phyloP scores from a whole-genome alignment of 2,797 vertebrate genomes.

The Potorous gilbertii region DNA sequence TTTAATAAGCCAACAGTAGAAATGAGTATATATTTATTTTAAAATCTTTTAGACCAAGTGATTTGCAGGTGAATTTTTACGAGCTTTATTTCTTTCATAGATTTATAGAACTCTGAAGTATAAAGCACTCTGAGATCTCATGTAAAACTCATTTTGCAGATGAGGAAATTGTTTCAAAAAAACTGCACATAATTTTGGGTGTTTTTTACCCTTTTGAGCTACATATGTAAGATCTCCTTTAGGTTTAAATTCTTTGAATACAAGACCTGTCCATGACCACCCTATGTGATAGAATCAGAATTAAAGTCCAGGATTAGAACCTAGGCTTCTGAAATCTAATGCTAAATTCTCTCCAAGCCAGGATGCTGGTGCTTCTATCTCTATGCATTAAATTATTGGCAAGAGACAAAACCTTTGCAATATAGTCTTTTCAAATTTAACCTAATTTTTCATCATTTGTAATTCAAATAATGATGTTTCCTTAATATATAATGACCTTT shows the following conservation, averaged over 20 bases:
- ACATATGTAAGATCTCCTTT: not conserved
- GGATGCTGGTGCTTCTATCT: not conserved
- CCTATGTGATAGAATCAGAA: not conserved
- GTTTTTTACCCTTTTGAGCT: not conserved
- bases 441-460: not conserved
- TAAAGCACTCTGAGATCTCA: not conserved
- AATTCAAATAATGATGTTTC: conserved; percentile 9
- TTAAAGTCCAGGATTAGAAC: not conserved
- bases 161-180: not conserved
- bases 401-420: not conserved
- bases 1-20: conserved; percentile 17
- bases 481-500: conserved; percentile 22
- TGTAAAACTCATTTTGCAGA: not conserved
- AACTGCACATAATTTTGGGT: conserved; percentile 16
- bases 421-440: not conserved
- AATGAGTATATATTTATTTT: conserved; percentile 14
- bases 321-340: not conserved
- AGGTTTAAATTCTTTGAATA: not conserved
- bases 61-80: not conserved
- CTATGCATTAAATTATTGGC: not conserved
- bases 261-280: not conserved
- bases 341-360: not conserved
- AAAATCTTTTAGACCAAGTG: conserved; percentile 39
- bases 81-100: not conserved
- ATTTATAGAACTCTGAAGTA: not conserved